Percentiles rank a stretch among this genome's conserved stretches.
Evolutionary conservation across 2,113 vertebrate species (phyloP).

Genomic region (Phocoena sinus): DNA sequence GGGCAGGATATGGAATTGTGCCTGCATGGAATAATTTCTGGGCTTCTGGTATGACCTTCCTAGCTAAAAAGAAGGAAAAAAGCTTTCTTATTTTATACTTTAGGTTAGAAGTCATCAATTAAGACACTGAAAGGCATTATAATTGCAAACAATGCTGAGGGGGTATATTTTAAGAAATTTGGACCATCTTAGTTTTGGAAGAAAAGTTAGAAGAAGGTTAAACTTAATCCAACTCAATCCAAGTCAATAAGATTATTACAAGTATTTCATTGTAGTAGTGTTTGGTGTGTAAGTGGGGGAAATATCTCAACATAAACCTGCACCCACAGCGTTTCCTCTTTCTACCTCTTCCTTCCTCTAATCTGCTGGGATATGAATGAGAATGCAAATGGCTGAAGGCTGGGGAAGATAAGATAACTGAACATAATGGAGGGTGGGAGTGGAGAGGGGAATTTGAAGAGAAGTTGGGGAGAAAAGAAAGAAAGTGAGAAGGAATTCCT

Average conservation of each 20-base stretch:
- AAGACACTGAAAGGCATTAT: not conserved
- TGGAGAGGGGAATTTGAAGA: not conserved
- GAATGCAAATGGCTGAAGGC: not conserved
- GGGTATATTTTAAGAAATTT: not conserved
- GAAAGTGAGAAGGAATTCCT: not conserved
- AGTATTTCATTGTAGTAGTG: not conserved
- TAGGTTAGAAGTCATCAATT: not conserved
- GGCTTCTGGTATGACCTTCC: not conserved
- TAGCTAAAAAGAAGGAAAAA: constrained; percentile 16
- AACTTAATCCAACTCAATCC: not conserved
- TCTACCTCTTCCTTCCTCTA: not conserved
- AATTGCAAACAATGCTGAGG: not conserved
- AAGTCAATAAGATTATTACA: not conserved
- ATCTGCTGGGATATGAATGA: not conserved
- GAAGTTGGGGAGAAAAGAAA: not conserved
- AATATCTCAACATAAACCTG: not conserved
- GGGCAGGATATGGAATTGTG: not conserved
- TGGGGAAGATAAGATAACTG: not conserved
- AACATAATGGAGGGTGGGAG: not conserved
- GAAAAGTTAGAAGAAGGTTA: not conserved
- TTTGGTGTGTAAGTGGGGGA: not conserved
- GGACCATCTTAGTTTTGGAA: not conserved
- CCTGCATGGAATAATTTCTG: constrained; percentile 22
- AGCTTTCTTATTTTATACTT: not conserved
- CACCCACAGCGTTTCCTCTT: not conserved